Percentiles rank a stretch among this genome's conserved stretches.
Evolutionary conservation across 1,140 invertebrate species (phyloP).

Genomic region (Aphaenogaster ashmeadi): DNA sequence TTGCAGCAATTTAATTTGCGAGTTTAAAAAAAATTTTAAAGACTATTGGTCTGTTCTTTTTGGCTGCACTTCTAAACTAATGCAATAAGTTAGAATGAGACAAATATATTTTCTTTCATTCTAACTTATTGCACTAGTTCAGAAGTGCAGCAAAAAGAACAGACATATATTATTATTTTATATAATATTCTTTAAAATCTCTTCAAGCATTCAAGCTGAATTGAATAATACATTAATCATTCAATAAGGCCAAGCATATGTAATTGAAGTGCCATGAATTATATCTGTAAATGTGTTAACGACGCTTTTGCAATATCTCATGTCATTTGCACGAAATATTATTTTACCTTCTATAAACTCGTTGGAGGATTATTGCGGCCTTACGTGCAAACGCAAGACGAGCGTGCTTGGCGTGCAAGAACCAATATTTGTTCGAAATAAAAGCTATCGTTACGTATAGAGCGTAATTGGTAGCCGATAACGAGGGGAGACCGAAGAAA

Average conservation of each 20-base stretch:
- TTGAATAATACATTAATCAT: not conserved
- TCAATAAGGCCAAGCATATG: not conserved
- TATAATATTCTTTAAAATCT: not conserved
- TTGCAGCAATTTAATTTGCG: not conserved
- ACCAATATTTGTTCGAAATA: conserved; percentile 56
- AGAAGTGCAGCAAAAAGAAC: no score
- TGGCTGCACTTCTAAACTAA: no score
- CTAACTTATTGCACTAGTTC: no score
- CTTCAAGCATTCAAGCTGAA: not conserved
- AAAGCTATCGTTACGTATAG: conserved; percentile 35
- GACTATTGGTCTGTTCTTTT: no score
- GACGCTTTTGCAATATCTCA: conserved; percentile 37
- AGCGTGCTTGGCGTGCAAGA: conserved; percentile 31
- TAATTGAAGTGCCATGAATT: conserved; percentile 9
- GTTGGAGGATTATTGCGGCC: conserved; percentile 43
- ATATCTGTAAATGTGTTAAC: conserved; percentile 6
- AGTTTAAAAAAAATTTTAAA: not conserved
- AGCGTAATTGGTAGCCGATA: conserved; percentile 39
- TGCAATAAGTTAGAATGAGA: no score
- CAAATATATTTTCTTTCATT: no score
- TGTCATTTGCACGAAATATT: conserved; percentile 38
- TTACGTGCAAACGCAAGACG: conserved; percentile 48
- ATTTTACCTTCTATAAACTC: conserved; percentile 45
- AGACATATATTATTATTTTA: not conserved
- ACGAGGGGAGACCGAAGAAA: not conserved